Evolutionary conservation across 2,113 vertebrate genomes (phyloP), one percentile per base, ranked within the genome.

Genomic region (Pangasianodon gigas): DNA sequence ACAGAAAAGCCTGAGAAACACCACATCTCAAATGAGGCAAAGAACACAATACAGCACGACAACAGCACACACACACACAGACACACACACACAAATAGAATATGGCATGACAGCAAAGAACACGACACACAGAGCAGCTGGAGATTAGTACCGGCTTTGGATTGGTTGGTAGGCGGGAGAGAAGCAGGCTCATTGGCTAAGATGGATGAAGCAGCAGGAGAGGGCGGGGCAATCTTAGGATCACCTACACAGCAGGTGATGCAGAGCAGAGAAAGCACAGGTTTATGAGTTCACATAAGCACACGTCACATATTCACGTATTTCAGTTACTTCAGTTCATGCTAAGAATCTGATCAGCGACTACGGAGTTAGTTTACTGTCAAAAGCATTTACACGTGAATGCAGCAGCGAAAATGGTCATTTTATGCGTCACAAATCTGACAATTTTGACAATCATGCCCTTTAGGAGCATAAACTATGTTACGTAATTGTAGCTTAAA

Each of bases 241-340:
- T 95, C 93, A 95, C 94, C 96, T 96, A 94, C 93, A 91, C 92
- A 93, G 90, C 95, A 94, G 93, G 95, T 93, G 92, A 93, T 91
- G 94, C 94, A 95, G 88, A 94, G 94, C 91, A 93, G 92, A 95
- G 90, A 95, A 92, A 95, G 94, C 93, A 94, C 92, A 96, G 93
- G 92, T 48, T 95, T 93, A 37, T 90, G 60, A 90, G 60, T 62
- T 46, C 32, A 82, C 13, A 56, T 19, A 48, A 37, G 52, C 80
- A 21, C 51, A 82, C n/a, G 3, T 37, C 80, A 56, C n/a, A 58
- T n/a, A 3, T 44, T 80, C 67, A 71, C 10, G 0, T 14, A 67
- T 11, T 71, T 71, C 71, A 19, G 18, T 44, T 24, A 77, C 21
- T 77, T 77, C 44, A 77, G 41, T 77, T 77, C 41, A 46, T 77